Evolutionary conservation across 2,888 invertebrate genomes (phyloP), one percentile per base, ranked within the genome.

Genomic region (Pegoplata infirma): DNA sequence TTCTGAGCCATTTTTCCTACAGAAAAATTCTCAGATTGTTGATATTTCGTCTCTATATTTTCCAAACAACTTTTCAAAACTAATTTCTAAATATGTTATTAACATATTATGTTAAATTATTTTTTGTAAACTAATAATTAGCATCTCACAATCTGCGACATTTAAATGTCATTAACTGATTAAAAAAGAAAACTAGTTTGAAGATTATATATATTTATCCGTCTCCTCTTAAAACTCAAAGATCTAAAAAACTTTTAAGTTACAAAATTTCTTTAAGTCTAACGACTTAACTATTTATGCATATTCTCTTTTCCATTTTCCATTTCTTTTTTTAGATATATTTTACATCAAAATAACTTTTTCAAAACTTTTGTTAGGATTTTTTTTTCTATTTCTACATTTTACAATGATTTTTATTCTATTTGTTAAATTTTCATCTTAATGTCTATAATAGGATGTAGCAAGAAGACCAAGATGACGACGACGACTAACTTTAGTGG

Each of bases 161-260:
- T 67, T 67, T 72, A 46, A 32, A 67, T n/a, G 32, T 67, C 49
- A 63, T 77, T 77, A 77, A 73, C 68, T 73, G 77, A 46, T 59
- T 73, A 59, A 53, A 73, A 73, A 25, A 49, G 6, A 49, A 19
- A 72, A 73, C 28, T 63, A 53, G 6, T 25, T n/a, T n/a, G 0
- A 51, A 46, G 23, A 47, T 59, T 74, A 73, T 49, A n/a, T n/a
- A n/a, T n/a, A 17, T 21, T 66, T 19, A 7, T 49, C 4, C n/a
- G 1, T 40, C 10, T n/a, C n/a, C 5, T 40, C 36, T 40, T 36
- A 36, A 36, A 36, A 12, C 7, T 5, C 3, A 4, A 28, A 28
- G 6, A n/a, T n/a, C n/a, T n/a, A 28, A 59, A 51, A 66, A 73
- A 28, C 46, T 59, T 61, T 32, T 14, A 59, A 59, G 40, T 59